Base-by-base conservation (phyloP, 2,113 vertebrate species). In the Toxotes chatareus region DNA sequence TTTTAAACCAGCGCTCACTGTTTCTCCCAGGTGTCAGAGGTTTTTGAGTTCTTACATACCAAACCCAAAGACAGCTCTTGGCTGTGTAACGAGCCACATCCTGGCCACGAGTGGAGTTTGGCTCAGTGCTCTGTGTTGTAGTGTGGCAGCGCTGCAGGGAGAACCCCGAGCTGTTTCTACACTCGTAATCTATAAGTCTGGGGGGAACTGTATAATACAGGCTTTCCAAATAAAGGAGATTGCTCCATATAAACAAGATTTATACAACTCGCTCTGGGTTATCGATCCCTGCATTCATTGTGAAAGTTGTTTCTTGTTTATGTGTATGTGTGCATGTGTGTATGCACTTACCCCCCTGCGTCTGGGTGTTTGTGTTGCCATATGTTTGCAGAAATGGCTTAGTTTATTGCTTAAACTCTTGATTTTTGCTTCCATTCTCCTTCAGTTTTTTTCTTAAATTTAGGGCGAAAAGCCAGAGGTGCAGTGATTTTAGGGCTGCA, bases 231-330 rank as follows among this genome's bases (percentile, higher is more conserved):
- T 93, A 90, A 94, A 94, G 85, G 56, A 85, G 84, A 85, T 88
- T 91, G 86, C 76, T 61, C 46, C 89, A 86, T 90, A 93, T 89
- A 88, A 91, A 92, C 75, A 91, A 92, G 94, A 95, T 95, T 95
- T 95, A 95, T 92, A 85, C 81, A 69, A 85, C 76, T 90, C 86
- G 83, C 84, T 88, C 67, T 73, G 73, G 65, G 62, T 82, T 89
- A 95, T 95, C 67, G 94, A 95, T 92, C 80, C 69, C 59, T 53
- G 86, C 85, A 57, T 69, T 88, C 82, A 75, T 66, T 71, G 71
- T 85, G 75, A 67, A 69, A 80, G 78, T 78, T 86, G 34, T 47
- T 74, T 76, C 19, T 76, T 76, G 82, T 74, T 68, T 73, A 32
- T 78, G 55, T 68, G 75, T 55, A 38, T 73, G 55, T 44, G 44